phyloP scores from a whole-genome alignment of 2,113 vertebrate genomes.

The Scatophagus argus region DNA sequence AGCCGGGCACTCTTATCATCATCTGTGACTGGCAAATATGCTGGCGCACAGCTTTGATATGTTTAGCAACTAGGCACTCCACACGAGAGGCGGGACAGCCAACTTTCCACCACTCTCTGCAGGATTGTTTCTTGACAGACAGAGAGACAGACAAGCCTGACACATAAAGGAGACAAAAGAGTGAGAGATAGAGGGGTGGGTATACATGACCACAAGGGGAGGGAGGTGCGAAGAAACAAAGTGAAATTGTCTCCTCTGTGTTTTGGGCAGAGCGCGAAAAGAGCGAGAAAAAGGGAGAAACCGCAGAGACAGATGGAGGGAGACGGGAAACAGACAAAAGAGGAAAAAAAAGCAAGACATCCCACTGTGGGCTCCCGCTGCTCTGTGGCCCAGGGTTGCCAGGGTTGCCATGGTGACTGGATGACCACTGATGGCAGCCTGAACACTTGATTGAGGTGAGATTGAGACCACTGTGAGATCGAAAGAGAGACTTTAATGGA shows the following conservation, averaged over 20 bases:
- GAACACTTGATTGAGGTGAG: conserved; percentile 65
- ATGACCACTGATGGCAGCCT: conserved; percentile 62
- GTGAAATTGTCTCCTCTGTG: background rate
- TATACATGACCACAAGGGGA: background rate
- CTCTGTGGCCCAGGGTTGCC: conserved; percentile 57
- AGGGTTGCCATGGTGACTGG: conserved; percentile 77
- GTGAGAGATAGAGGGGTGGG: conserved; percentile 4
- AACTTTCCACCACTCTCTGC: conserved; percentile 46
- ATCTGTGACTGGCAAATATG: conserved; percentile 47
- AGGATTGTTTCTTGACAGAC: conserved; percentile 39
- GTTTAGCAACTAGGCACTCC: conserved; percentile 54
- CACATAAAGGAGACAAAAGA: conserved; percentile 41
- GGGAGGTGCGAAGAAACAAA: conserved; percentile 33
- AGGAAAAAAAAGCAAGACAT: conserved; percentile 50
- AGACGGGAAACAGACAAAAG: conserved; percentile 29
- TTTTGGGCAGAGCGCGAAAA: conserved; percentile 24
- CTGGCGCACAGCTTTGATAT: conserved; percentile 52
- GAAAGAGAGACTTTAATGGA: background rate
- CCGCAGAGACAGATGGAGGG: conserved; percentile 17
- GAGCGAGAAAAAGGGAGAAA: conserved; percentile 15
- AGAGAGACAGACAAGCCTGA: conserved; percentile 84
- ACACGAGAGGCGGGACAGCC: conserved; percentile 34
- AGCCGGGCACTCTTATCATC: conserved; percentile 52
- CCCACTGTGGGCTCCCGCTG: conserved; percentile 55
- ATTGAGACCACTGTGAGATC: conserved; percentile 25